Conservation (phyloP, 2,113 vertebrate species). For the Mustela lutreola region DNA sequence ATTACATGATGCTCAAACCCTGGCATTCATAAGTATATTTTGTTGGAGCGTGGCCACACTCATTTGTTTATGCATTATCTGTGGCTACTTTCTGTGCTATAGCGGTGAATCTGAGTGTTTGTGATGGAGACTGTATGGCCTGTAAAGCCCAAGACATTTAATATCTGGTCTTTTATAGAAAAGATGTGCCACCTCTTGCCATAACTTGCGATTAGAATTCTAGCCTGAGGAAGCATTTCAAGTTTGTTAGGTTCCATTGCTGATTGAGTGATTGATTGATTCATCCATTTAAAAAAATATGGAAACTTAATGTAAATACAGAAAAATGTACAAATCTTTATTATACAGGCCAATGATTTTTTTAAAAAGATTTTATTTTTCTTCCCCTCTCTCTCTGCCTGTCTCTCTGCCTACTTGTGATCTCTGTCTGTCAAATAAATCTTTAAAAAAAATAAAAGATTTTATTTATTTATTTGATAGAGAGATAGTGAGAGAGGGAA, state of each 20-base stretch:
- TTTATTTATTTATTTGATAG: too few species aligned
- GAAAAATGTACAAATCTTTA: not conserved
- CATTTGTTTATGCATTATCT: not conserved
- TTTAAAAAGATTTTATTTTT: not conserved
- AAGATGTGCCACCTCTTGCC: not conserved
- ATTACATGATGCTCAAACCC: not conserved
- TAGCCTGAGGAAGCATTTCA: not conserved
- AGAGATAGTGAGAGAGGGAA: too few species aligned
- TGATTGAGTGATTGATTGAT: not conserved
- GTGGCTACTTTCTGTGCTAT: not conserved
- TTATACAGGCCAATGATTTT: not conserved
- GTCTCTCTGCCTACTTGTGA: too few species aligned
- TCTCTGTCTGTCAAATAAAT: too few species aligned
- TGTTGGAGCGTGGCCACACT: not conserved
- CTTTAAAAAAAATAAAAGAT: too few species aligned
- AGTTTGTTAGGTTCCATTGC: not conserved
- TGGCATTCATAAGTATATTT: not conserved
- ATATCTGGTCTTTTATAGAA: not conserved
- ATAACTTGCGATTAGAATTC: constrained; percentile 26
- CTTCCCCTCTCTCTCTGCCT: too few species aligned
- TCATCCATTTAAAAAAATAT: not conserved
- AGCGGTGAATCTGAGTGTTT: not conserved
- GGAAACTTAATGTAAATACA: not conserved
- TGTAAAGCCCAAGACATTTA: not conserved
- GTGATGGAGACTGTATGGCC: not conserved